Evolutionary conservation across 37 sponge, comb jelly and placozoan genomes (phyloP), one percentile per base, ranked within the genome.

Genomic region (Petrosia ficiformis): DNA sequence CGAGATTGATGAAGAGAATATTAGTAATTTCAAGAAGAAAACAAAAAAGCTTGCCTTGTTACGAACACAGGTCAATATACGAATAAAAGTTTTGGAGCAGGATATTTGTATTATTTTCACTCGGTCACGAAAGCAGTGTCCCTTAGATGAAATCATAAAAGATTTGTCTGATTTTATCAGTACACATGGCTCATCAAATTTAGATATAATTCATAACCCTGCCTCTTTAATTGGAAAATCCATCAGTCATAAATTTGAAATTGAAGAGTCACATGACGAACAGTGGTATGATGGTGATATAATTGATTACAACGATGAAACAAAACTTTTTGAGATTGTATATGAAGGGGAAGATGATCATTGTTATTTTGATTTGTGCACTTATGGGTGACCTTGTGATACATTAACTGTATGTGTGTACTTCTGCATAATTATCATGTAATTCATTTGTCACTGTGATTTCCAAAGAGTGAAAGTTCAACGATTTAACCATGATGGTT

Each of bases 291-390:
- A 2, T 64, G 77, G 77, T 5, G 30, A 1, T 14, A 65, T 77
- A 41, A 39, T 77, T 21, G 43, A 32, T 2, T 77, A 77, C 64
- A 44, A 64, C 36, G n/a, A 24, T 14, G 24, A n/a, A 1, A 77
- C 43, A 4, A 65, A 65, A 41, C 8, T 36, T 31, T 43, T 61
- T 77, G 66, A 77, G 63, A 65, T 77, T 63, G 39, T 24, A 2
- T 77, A 77, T 64, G 67, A 63, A 42, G 77, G 42, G 30, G 77
- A 77, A 14, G 67, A 77, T 11, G 77, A 77, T n/a, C 65, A 64
- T 38, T 65, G 77, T 44, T 64, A 40, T 38, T 77, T 77, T 77
- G 67, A 77, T 65, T 14, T 77, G 14, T 48, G 54, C 56, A 19
- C 14, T 16, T 64, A 64, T 31, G 8, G 33, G 33, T 64, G 33